Base-by-base conservation (phyloP, 2,113 vertebrate genomes). In the Pygoscelis adeliae region DNA sequence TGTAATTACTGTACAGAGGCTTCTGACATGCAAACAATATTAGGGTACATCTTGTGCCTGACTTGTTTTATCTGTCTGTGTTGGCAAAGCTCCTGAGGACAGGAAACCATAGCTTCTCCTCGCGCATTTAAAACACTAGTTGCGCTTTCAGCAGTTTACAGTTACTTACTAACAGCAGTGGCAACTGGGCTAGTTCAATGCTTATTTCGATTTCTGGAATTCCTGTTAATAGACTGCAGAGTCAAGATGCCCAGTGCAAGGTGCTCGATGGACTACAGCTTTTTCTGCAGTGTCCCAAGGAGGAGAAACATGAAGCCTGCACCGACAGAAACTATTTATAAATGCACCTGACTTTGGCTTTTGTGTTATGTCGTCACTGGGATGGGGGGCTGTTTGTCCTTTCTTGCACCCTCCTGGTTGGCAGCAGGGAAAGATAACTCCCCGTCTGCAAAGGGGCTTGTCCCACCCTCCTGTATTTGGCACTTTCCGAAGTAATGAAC, bases 321-420 rank as follows among this genome's bases (percentile, higher is more conserved):
- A 93, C 73, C 78, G 74, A 77, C 52, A 90, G 80, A 82, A 84
- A 95, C 96, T 97, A 97, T 97, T 97, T 98, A 97, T 97, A 98
- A 97, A 92, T 32, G 73, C 82, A 86, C 92, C 90, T 91, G 96
- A 58, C 88, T 53, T 67, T 10, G 25, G 34, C 12, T 85, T 85
- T 84, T 78, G 63, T 90, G 66, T 69, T 67, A 25, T 36, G 38
- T 73, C 53, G 36, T 69, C 84, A 29, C 50, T 30, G 47, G 21
- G 16, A 44, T 21, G 3, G 5, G 5, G 49, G 52, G 44, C 72
- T 72, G 18, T 63, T 76, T 78, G 90, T 83, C 85, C 84, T 96
- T 73, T 81, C 50, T 59, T 71, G 70, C 13, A 59, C 27, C 8
- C 14, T 82, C 62, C 32, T 44, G 8, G 49, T 3, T 53, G 53